These are phyloP conservation scores for Electrophaes corylata DNA, from an alignment of 2,888 invertebrate species.

Conservation along the genomic window DNA sequence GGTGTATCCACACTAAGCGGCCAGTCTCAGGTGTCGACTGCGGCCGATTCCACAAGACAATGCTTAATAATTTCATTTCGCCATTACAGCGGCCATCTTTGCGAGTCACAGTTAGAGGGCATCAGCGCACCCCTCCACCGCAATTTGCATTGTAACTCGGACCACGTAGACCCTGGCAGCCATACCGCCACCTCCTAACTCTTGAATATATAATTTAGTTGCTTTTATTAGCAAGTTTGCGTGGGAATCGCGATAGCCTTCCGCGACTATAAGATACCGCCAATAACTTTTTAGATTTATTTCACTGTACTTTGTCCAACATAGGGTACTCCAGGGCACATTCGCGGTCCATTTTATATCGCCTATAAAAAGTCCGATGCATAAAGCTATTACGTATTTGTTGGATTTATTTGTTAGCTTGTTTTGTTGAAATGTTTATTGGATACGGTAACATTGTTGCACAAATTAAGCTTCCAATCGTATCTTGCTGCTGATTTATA, in stretches of 20 bases:
- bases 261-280: slow-evolving; percentile 75
- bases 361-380: slow-evolving; percentile 78
- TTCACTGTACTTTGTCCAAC: slow-evolving; percentile 78
- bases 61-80: slow-evolving; percentile 85
- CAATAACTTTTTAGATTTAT: slow-evolving; percentile 83
- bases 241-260: slow-evolving; percentile 83
- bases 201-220: slow-evolving; percentile 85
- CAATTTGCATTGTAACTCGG: slow-evolving; percentile 84
- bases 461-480: slow-evolving; percentile 64
- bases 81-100: slow-evolving; percentile 84
- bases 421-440: slow-evolving; percentile 76
- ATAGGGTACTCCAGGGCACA: slow-evolving; percentile 11
- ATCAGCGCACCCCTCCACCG: slow-evolving; percentile 80
- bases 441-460: slow-evolving; percentile 72
- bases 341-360: slow-evolving; percentile 69
- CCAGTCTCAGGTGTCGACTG: slow-evolving; percentile 83
- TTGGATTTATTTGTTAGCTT: slow-evolving; percentile 80
- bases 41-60: slow-evolving; percentile 84
- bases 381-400: slow-evolving; percentile 79
- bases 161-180: slow-evolving; percentile 82
- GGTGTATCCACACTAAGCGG: slow-evolving; percentile 68
- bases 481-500: slow-evolving; percentile 51
- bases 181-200: slow-evolving; percentile 82
- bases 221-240: slow-evolving; percentile 84
- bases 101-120: slow-evolving; percentile 82